phyloP scores from a whole-genome alignment of 2,797 vertebrate genomes.

The Podargus strigoides region DNA sequence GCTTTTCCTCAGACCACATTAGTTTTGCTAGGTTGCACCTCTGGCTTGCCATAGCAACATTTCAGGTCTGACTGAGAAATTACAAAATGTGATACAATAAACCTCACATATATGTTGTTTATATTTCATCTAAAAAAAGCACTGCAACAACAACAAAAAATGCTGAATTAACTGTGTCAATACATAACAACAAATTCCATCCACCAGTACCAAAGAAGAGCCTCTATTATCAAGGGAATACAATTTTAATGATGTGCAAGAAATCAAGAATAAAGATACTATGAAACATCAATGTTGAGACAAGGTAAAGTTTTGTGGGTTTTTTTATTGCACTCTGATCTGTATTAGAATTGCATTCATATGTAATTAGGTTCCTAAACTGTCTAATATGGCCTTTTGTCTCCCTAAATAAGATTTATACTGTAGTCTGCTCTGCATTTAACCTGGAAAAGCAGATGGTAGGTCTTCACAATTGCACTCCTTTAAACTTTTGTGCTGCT shows the following conservation, averaged over 20 bases:
- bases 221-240: not conserved
- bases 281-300: not conserved
- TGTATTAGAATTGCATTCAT: not conserved
- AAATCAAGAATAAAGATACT: not conserved
- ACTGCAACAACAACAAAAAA: not conserved
- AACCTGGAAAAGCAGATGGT: not conserved
- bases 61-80: not conserved
- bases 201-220: not conserved
- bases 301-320: not conserved
- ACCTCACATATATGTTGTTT: not conserved
- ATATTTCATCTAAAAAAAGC: not conserved
- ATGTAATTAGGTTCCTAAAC: not conserved
- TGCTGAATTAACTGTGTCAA: not conserved
- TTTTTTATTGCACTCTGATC: not conserved
- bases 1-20: not conserved
- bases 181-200: not conserved
- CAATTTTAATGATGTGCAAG: not conserved
- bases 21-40: not conserved
- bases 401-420: not conserved
- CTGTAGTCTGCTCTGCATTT: not conserved
- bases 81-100: not conserved
- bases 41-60: not conserved
- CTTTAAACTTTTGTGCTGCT: not conserved
- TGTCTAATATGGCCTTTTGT: not conserved
- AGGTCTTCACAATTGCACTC: rapidly evolving